Evolutionary conservation across 35 echinoderm and acorn worm genomes (phyloP).

Genomic region (Amphiura filiformis): DNA sequence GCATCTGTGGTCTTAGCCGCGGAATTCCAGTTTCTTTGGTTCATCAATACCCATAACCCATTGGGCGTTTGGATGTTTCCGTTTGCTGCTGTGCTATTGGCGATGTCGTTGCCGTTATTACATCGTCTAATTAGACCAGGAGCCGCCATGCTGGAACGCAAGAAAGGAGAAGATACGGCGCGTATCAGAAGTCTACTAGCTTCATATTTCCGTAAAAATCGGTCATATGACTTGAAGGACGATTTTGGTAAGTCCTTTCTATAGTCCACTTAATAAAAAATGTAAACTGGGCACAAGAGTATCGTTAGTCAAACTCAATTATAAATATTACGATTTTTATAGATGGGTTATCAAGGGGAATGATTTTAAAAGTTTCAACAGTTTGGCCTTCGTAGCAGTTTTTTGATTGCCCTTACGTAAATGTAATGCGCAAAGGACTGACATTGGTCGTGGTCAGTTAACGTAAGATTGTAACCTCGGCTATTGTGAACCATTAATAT

Average conservation of each 20-base stretch:
- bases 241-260: background rate
- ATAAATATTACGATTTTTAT: no score
- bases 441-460: no score
- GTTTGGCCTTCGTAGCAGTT: no score
- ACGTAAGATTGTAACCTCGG: no score
- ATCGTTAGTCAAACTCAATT: no score
- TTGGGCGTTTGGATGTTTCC: background rate
- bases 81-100: background rate
- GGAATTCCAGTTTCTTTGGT: background rate
- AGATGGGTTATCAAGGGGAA: no score
- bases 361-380: no score
- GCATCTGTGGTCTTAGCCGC: background rate
- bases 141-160: background rate
- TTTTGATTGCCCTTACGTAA: no score
- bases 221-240: background rate
- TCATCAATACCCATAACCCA: background rate
- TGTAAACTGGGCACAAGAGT: no score
- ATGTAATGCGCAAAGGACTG: no score
- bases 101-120: background rate
- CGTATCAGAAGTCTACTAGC: background rate
- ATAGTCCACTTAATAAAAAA: no score
- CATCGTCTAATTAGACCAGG: background rate
- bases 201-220: background rate
- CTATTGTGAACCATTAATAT: no score
- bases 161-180: background rate